Base-by-base conservation (phyloP, 2,797 vertebrate genomes). In the Orestias chungarensis region DNA sequence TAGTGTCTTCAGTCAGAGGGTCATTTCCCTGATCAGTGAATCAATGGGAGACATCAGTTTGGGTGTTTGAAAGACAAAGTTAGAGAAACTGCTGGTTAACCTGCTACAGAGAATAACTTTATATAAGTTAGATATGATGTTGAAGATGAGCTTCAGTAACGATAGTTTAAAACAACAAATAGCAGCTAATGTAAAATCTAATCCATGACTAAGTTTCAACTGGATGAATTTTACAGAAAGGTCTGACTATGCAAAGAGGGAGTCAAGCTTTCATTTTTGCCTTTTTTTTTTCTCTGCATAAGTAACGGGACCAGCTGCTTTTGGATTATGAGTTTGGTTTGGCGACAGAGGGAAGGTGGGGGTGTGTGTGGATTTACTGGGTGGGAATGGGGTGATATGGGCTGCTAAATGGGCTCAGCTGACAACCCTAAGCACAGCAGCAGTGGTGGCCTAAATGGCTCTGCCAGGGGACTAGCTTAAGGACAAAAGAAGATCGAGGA, bases 341-440 rank as follows among this genome's bases (percentile, higher is more conserved):
- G 75, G 49, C 64, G 77, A 80, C 57, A 23, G 64, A 38, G 33
- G 27, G 57, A 47, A 73, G 68, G 80, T 65, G 29, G 70, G 70
- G 35, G 40, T 25, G 15, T 29, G 55, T 52, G 40, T 27, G 70
- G 64, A 64, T 25, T 17, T 50, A 47, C 68, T 68, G 85, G 74
- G 81, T 31, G 67, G 69, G 76, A 75, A 69, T 0, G 23, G 50
- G 68, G 70, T 91, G 86, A 91, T 91, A 86, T 73, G 25, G 61
- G 50, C 52, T 81, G 83, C 86, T 93, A 93, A 94, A 91, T 90
- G 91, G 91, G 88, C 90, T 92, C 91, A 90, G 89, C 90, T 94
- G 91, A 93, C 73, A 27, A 70, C 81, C 66, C 83, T 80, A 85
- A 93, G 80, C 82, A 79, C 81, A 84, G 81, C 80, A 76, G 78